phyloP scores from a whole-genome alignment of 2,888 invertebrate species.

The Osmoderma eremita region DNA sequence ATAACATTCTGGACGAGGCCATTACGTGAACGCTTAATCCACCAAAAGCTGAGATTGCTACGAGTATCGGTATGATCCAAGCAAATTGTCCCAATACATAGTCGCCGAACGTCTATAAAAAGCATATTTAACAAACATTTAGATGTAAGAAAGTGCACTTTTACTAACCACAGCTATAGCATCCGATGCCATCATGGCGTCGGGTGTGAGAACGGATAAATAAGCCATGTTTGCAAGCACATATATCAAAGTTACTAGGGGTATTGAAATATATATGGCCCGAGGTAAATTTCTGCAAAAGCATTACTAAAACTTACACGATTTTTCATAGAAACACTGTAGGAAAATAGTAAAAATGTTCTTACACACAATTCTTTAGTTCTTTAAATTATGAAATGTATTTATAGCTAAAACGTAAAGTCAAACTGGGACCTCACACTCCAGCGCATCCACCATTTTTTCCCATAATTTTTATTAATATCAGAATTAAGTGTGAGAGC shows the following conservation, averaged over 20 bases:
- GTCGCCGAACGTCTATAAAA: conserved; percentile 82
- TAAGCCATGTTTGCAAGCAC: conserved; percentile 90
- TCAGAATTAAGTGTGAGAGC: too few relatives aligned
- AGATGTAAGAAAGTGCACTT: background rate
- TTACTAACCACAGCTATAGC: conserved; percentile 93
- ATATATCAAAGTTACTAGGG: conserved; percentile 88
- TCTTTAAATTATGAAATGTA: too few relatives aligned
- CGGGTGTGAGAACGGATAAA: conserved; percentile 84
- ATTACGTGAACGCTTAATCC: conserved; percentile 95
- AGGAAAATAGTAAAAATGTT: too few relatives aligned
- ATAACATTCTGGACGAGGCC: conserved; percentile 92
- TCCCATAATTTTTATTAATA: too few relatives aligned
- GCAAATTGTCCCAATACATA: conserved; percentile 77
- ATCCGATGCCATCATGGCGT: conserved; percentile 86
- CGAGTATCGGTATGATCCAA: conserved; percentile 90
- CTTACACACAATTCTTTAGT: too few relatives aligned
- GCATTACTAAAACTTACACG: conserved; percentile 11
- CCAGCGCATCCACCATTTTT: too few relatives aligned
- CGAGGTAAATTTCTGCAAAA: conserved; percentile 81
- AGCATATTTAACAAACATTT: conserved; percentile 1
- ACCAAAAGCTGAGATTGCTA: conserved; percentile 92
- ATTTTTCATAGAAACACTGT: too few relatives aligned
- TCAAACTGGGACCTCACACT: too few relatives aligned
- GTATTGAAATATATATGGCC: conserved; percentile 91
- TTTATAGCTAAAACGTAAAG: too few relatives aligned